Evolutionary conservation across 2,797 vertebrate genomes (phyloP), one percentile per base, ranked within the genome.

Genomic region (Sebastes matsubarae): DNA sequence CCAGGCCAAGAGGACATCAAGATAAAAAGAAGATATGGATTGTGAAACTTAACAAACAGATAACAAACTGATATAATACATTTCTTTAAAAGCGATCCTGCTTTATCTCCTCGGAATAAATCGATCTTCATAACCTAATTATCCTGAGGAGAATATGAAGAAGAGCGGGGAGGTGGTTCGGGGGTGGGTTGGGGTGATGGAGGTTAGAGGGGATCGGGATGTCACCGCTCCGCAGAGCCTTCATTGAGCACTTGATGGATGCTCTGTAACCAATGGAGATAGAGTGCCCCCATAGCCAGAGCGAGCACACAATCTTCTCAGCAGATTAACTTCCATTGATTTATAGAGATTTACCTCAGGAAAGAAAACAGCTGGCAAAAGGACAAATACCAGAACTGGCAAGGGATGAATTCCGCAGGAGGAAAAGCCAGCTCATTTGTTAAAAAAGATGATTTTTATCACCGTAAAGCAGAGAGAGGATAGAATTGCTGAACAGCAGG

Each of bases 281-380:
- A 57, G 93, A 93, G 92, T 90, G 87, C 83, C 82, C 82, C 87
- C 84, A 87, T 81, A 81, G 79, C 83, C 72, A 24, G 68, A 84
- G 75, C 74, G 55, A 90, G 88, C 91, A 88, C 85, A 92, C 92
- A 92, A 92, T 93, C 92, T 94, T 93, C 94, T 95, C 93, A 93
- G 92, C 93, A 94, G 94, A 94, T 96, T 95, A 95, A 93, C 94
- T 93, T 92, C 70, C 93, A 88, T 88, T 95, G 95, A 96, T 96
- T 95, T 95, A 96, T 94, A 88, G 93, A 91, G 92, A 95, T 96
- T 95, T 93, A 94, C 93, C 90, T 95, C 89, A 81, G 89, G 89
- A 92, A 66, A 89, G 88, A 93, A 95, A 96, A 95, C 95, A 96
- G 94, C 94, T 96, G 94, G 93, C 85, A 89, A 87, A 76, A 77